Percentiles rank a stretch among this genome's conserved stretches.
Evolutionary conservation across 2,888 invertebrate genomes (phyloP).

Genomic region (Agelastica alni): DNA sequence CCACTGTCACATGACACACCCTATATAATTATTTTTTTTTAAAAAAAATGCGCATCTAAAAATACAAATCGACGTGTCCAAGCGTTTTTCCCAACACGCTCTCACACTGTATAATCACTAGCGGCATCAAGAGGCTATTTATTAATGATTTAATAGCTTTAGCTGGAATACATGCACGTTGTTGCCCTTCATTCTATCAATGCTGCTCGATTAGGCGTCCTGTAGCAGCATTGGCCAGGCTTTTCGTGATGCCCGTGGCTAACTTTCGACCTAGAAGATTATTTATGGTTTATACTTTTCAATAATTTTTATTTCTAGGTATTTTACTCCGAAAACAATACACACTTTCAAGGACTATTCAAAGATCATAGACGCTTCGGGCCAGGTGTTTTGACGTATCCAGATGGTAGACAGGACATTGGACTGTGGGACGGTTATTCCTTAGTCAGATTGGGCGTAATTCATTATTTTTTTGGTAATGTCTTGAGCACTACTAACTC

Average conservation of each 20-base stretch:
- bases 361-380: slow-evolving; percentile 62
- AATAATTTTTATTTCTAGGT: slow-evolving; percentile 45
- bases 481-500: slow-evolving; percentile 40
- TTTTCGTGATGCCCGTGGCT: no score
- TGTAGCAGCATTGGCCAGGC: no score
- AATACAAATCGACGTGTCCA: no score
- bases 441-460: slow-evolving; percentile 55
- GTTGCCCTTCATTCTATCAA: no score
- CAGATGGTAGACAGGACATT: slow-evolving; percentile 58
- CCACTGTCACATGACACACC: no score
- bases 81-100: no score
- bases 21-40: no score
- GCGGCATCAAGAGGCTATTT: neutral
- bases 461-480: slow-evolving; percentile 41
- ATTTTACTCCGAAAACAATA: slow-evolving; percentile 58
- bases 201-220: no score
- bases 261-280: no score
- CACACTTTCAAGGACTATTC: slow-evolving; percentile 59
- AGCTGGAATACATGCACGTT: no score
- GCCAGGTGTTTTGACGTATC: slow-evolving; percentile 60
- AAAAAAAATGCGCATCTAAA: no score
- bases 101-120: no score
- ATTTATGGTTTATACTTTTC: neutral
- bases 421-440: slow-evolving; percentile 62
- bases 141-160: neutral